Evolutionary conservation across 2,113 vertebrate genomes (phyloP).

Genomic region (Theristicus caerulescens): DNA sequence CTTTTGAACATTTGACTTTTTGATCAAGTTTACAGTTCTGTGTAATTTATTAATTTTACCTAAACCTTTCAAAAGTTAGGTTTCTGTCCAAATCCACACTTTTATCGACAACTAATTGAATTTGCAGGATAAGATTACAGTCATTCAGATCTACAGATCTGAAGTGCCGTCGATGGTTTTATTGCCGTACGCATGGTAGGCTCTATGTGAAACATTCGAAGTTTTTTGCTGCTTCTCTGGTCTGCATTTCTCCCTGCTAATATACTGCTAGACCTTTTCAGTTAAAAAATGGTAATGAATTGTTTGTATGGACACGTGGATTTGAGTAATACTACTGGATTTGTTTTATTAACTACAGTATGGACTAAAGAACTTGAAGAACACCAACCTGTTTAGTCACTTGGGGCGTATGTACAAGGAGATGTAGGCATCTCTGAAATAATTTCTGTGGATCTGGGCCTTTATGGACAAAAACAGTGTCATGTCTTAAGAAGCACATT

Average conservation of each 20-base stretch:
- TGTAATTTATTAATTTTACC: background rate
- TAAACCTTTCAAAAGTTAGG: background rate
- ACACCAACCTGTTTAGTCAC: background rate
- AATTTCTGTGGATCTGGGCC: background rate
- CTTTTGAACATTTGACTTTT: background rate
- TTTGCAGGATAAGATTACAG: background rate
- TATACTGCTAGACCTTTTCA: background rate
- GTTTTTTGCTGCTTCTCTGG: background rate
- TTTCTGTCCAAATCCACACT: background rate
- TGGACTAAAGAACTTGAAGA: background rate
- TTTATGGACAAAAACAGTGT: background rate
- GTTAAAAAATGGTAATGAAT: background rate
- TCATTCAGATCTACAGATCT: background rate
- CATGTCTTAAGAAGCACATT: background rate
- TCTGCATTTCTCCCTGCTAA: background rate
- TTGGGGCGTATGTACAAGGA: background rate
- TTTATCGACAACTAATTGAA: background rate
- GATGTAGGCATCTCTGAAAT: background rate
- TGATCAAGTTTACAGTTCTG: background rate
- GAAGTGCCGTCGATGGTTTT: background rate
- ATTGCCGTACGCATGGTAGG: background rate
- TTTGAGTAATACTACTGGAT: background rate
- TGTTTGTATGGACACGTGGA: background rate
- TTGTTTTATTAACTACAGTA: background rate
- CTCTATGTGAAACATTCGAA: background rate